Percentiles rank a stretch among this genome's conserved stretches.
phyloP scores from a whole-genome alignment of 1,140 invertebrate species.

The Pseudomyrmex sp. region DNA sequence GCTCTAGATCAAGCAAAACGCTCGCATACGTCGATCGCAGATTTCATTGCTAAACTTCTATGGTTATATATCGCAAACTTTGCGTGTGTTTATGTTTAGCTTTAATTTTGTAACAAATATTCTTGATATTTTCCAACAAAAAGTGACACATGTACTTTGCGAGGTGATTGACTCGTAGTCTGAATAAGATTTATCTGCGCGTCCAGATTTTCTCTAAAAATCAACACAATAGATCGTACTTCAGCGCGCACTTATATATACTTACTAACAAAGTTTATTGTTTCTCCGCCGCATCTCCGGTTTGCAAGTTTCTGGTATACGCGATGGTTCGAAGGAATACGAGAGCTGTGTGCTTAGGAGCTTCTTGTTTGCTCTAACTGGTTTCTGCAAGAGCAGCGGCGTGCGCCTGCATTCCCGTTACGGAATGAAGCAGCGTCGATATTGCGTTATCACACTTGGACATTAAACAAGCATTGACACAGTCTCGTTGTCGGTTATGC shows the following conservation, averaged over 20 bases:
- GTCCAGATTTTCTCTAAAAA: not conserved
- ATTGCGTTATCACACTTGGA: slow-evolving; percentile 53
- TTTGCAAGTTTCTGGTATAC: slow-evolving; percentile 54
- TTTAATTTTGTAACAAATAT: too few relatives aligned
- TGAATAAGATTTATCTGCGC: not conserved
- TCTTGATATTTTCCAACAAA: too few relatives aligned
- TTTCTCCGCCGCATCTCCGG: slow-evolving; percentile 47
- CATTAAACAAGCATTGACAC: slow-evolving; percentile 42
- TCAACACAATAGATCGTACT: not conserved
- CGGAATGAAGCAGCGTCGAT: slow-evolving; percentile 16
- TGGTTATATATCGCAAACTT: not conserved
- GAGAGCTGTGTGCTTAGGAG: slow-evolving; percentile 66
- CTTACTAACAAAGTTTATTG: slow-evolving; percentile 43
- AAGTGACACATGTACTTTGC: too few relatives aligned
- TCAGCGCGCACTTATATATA: slow-evolving; percentile 29
- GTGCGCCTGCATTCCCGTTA: slow-evolving; percentile 38
- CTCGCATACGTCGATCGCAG: slow-evolving; percentile 63
- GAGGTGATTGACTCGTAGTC: not conserved
- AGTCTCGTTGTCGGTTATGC: not conserved
- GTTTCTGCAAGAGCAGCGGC: slow-evolving; percentile 41
- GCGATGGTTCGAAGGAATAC: slow-evolving; percentile 16
- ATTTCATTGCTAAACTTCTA: slow-evolving; percentile 51
- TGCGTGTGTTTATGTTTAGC: not conserved
- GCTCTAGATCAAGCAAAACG: slow-evolving; percentile 69
- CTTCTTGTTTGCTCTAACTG: slow-evolving; percentile 64